Evolutionary conservation across 1,140 invertebrate species (phyloP), one percentile per base, ranked within the genome.

Genomic region (Subanguina moxae): DNA sequence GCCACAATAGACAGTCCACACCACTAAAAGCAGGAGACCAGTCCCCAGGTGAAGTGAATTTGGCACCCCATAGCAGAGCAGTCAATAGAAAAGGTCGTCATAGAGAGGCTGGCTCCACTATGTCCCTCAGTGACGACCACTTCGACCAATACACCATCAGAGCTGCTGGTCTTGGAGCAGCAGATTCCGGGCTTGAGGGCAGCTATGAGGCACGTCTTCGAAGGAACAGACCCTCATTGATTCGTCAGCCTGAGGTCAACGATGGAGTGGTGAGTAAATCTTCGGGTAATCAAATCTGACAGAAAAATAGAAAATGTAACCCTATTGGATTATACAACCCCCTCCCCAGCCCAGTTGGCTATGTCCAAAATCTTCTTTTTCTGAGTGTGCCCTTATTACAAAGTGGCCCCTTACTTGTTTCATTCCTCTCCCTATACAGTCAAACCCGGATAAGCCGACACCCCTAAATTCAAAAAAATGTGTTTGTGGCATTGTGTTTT

Each of bases 81-180:
- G 42, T 43, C 21, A 45, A 46, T 56, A 65, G 32, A 25, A 43
- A 45, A 8, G 27, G 27, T 15, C 45, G 45, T 57, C 43, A 72
- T 5, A 48, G 72, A 19, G 32, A 38, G 32, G 32, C 32, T 38
- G 30, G 62, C 25, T 78, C 76, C 15, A 76, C 66, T 19, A 77
- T 78, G 64, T 78, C 76, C 25, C 68, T 73, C 17, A 82, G 76
- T 68, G 79, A 80, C 57, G 80, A 82, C 65, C 80, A 82, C 59
- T 82, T 68, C 56, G 80, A 82, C 62, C 80, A 82, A 56, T 82
- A 82, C 62, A 76, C 68, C 43, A 57, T 82, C 52, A 78, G 71
- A 45, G 67, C 57, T 57, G 75, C 57, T 23, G 56, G 59, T 15
- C 45, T 27, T 19, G 1, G 5, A 32, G 23, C 11, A 30, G 63